A percentile compares a stretch with the other conserved stretches of the same genome.
Evolutionary conservation across 2,113 vertebrate species (phyloP).

Genomic region (Abramis brama): DNA sequence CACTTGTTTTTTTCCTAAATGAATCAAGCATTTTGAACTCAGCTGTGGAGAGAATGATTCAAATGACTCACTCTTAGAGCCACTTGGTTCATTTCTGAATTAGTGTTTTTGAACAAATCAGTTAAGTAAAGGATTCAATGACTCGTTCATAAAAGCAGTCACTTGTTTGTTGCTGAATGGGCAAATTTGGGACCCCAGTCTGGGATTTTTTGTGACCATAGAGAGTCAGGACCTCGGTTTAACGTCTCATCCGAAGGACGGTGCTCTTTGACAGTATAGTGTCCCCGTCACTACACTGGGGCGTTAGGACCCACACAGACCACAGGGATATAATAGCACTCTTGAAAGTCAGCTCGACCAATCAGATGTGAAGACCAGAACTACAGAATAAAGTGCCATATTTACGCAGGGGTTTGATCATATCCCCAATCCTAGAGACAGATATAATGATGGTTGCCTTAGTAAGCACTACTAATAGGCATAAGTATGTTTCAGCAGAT

Average conservation of each 20-base stretch:
- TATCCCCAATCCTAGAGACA: neutral
- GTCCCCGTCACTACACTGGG: no score
- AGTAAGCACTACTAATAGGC: neutral
- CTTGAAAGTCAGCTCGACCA: neutral
- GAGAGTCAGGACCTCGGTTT: no score
- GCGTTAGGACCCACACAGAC: no score
- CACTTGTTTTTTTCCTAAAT: neutral
- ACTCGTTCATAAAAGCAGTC: neutral
- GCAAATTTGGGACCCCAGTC: no score
- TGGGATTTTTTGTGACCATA: no score
- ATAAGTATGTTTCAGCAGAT: neutral
- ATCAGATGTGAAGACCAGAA: neutral
- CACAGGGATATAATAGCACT: neutral
- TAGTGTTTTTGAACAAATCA: neutral
- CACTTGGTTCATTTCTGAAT: neutral
- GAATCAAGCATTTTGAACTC: neutral
- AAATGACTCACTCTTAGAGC: neutral
- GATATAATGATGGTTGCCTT: neutral
- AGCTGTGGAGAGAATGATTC: neutral
- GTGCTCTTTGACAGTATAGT: no score
- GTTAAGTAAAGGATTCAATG: neutral
- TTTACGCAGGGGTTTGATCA: neutral
- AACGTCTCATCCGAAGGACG: no score
- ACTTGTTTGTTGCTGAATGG: neutral
- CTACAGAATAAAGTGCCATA: neutral